Conservation (phyloP, 2,888 invertebrate species). For the Lepas anatifera region DNA sequence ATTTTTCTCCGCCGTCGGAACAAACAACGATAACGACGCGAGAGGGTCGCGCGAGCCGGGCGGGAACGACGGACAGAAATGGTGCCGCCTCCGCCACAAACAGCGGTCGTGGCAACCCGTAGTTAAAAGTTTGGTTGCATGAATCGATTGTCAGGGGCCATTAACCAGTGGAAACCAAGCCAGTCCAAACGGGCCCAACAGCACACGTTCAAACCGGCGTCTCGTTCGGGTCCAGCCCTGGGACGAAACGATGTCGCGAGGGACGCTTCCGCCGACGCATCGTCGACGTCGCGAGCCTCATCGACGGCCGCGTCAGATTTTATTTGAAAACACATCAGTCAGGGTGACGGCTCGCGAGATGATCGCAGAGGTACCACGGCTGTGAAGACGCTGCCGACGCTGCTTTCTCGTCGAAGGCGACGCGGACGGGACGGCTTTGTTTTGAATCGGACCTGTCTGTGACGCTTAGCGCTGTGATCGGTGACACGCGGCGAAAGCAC, state of each 20-base stretch:
- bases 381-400: too few relatives aligned
- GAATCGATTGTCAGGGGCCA: neutral
- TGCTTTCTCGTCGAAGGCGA: neutral
- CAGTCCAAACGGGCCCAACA: too few relatives aligned
- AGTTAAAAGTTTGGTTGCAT: slow-evolving; percentile 7
- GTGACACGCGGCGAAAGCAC: neutral
- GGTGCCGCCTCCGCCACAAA: too few relatives aligned
- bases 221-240: too few relatives aligned
- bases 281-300: neutral
- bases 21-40: slow-evolving; percentile 8
- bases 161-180: neutral
- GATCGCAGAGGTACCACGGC: too few relatives aligned
- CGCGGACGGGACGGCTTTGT: neutral
- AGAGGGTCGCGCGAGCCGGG: neutral
- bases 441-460: slow-evolving; percentile 4
- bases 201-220: too few relatives aligned
- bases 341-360: neutral
- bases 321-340: slow-evolving; percentile 6
- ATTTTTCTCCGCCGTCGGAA: neutral
- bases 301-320: slow-evolving; percentile 2
- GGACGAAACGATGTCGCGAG: neutral
- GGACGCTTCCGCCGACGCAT: neutral
- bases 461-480: neutral
- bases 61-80: neutral
- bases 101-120: neutral